Evolutionary conservation across 2,113 vertebrate species (phyloP).

Genomic region (Perognathus longimembris): DNA sequence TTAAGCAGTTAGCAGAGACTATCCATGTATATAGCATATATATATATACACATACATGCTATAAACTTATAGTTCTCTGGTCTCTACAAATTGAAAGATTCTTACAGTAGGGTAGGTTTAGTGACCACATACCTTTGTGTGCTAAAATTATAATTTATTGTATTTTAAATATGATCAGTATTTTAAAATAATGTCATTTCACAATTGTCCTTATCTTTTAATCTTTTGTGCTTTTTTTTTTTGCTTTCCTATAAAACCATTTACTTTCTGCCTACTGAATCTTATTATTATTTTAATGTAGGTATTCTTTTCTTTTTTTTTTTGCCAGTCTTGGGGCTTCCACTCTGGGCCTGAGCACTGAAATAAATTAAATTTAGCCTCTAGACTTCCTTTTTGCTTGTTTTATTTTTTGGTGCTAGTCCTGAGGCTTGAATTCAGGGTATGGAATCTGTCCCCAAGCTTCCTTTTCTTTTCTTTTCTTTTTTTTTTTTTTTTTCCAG

Average conservation of each 20-base stretch:
- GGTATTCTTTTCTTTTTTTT: too few species aligned
- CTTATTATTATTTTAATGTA: neutral
- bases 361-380: too few species aligned
- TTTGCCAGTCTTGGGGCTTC: too few species aligned
- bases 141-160: neutral
- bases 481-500: too few species aligned
- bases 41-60: neutral
- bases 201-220: neutral
- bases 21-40: neutral
- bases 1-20: neutral
- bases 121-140: neutral
- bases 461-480: too few species aligned
- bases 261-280: neutral
- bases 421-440: too few species aligned
- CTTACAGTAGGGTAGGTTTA: neutral
- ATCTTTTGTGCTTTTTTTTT: neutral
- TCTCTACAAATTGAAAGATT: neutral
- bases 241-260: neutral
- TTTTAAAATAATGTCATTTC: neutral
- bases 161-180: neutral
- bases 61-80: neutral
- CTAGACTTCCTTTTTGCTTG: too few species aligned
- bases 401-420: too few species aligned
- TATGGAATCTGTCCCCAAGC: too few species aligned
- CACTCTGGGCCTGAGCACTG: too few species aligned